Evolutionary conservation across 2,888 invertebrate genomes (phyloP).

Genomic region (Stratiomys singularior): DNA sequence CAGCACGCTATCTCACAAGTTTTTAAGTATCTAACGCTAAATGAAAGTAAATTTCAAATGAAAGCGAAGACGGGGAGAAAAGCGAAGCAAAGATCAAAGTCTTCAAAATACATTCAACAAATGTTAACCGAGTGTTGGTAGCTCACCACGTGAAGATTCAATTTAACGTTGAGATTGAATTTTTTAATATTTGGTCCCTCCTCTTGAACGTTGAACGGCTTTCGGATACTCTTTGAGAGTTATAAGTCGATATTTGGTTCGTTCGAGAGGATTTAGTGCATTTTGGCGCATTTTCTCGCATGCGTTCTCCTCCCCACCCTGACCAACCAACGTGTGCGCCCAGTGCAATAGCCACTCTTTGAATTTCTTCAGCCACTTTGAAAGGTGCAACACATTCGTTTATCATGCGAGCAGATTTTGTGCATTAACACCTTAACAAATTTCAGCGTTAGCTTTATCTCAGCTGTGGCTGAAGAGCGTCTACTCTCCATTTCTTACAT

Average conservation of each 20-base stretch:
- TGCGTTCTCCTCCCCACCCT: background rate
- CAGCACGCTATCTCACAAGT: background rate
- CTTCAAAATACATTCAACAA: background rate
- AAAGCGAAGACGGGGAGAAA: conserved; percentile 22
- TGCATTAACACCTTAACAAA: background rate
- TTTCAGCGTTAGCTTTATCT: background rate
- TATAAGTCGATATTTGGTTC: background rate
- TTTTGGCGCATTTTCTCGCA: background rate
- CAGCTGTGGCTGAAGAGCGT: conserved; percentile 27
- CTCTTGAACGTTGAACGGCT: background rate
- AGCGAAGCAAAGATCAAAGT: conserved; percentile 28
- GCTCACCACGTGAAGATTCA: conserved; percentile 18
- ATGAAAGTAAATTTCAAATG: conserved; percentile 36
- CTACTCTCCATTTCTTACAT: conserved; percentile 4
- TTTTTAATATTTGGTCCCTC: conserved; percentile 8
- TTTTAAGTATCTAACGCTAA: background rate
- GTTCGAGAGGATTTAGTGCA: conserved; percentile 8
- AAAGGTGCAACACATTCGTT: conserved; percentile 11
- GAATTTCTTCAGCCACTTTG: background rate
- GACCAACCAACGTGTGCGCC: background rate
- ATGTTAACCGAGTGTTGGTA: conserved; percentile 32
- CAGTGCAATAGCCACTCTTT: background rate
- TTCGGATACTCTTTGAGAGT: background rate
- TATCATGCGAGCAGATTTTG: background rate
- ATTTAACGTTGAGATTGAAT: background rate